phyloP scores from a whole-genome alignment of 2,888 invertebrate genomes.

The Xylocampa areola region DNA sequence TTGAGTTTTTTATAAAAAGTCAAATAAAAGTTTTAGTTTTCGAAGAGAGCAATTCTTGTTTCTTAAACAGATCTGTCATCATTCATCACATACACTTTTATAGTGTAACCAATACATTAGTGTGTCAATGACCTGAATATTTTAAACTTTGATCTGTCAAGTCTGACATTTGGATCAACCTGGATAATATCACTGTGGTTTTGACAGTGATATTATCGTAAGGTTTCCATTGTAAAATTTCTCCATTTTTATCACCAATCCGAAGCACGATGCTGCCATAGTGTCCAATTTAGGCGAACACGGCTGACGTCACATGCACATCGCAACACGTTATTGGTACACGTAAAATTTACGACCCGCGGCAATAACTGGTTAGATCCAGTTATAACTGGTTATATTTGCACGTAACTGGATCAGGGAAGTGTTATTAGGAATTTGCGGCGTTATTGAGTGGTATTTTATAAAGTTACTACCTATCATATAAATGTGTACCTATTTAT shows the following conservation, averaged over 20 bases:
- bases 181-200: too few species aligned
- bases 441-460: neutral
- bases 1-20: too few species aligned
- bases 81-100: too few species aligned
- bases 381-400: conserved; percentile 72
- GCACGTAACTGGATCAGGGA: conserved; percentile 75
- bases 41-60: too few species aligned
- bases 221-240: neutral
- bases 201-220: neutral
- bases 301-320: conserved; percentile 66
- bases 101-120: too few species aligned
- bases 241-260: conserved; percentile 29
- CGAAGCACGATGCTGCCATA: conserved; percentile 20
- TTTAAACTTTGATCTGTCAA: too few species aligned
- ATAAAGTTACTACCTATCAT: too few species aligned
- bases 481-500: too few species aligned
- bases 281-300: conserved; percentile 80
- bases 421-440: conserved; percentile 42
- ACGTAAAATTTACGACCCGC: conserved; percentile 76
- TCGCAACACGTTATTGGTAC: conserved; percentile 77
- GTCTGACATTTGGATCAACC: too few species aligned
- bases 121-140: too few species aligned
- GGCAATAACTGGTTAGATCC: conserved; percentile 58
- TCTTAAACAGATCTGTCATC: too few species aligned
- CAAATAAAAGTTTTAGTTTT: too few species aligned